Evolutionary conservation across 2,888 invertebrate genomes (phyloP).

Genomic region (Apocheima hispidaria): DNA sequence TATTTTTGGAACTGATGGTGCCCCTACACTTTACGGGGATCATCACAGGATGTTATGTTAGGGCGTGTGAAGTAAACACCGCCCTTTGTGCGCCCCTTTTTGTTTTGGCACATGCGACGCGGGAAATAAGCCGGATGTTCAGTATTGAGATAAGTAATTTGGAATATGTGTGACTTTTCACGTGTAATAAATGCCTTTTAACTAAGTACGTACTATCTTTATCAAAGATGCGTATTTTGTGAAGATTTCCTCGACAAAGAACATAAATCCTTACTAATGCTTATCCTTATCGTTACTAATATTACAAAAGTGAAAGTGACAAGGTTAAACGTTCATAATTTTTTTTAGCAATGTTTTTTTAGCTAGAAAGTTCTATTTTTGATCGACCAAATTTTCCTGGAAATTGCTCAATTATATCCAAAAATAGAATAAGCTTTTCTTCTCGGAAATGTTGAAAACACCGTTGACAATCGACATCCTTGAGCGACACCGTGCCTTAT

Average conservation of each 20-base stretch:
- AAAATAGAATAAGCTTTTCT: constrained; percentile 6
- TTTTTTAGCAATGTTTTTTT: no score
- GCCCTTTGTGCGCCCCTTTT: constrained; percentile 28
- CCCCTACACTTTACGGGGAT: constrained; percentile 19
- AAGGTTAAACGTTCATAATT: no score
- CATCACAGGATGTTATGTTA: constrained; percentile 52
- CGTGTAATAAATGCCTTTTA: not conserved
- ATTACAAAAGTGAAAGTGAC: no score
- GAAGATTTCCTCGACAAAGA: no score
- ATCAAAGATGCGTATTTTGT: no score
- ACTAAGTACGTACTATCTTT: not conserved
- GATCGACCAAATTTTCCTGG: no score
- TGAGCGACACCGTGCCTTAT: constrained; percentile 25
- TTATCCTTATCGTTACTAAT: no score
- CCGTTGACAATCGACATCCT: not conserved
- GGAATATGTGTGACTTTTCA: constrained; percentile 4
- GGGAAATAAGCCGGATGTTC: constrained; percentile 15
- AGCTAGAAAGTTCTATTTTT: no score
- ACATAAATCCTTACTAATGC: no score
- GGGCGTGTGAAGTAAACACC: constrained; percentile 47
- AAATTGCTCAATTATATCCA: not conserved
- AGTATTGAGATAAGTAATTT: constrained; percentile 5
- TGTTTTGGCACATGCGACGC: constrained; percentile 30
- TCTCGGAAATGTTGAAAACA: constrained; percentile 6
- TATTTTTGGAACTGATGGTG: not conserved